A percentile compares a stretch with the other conserved stretches of the same genome.
phyloP scores from a whole-genome alignment of 2,797 vertebrate species.

The Poeciliopsis paucimaculata region DNA sequence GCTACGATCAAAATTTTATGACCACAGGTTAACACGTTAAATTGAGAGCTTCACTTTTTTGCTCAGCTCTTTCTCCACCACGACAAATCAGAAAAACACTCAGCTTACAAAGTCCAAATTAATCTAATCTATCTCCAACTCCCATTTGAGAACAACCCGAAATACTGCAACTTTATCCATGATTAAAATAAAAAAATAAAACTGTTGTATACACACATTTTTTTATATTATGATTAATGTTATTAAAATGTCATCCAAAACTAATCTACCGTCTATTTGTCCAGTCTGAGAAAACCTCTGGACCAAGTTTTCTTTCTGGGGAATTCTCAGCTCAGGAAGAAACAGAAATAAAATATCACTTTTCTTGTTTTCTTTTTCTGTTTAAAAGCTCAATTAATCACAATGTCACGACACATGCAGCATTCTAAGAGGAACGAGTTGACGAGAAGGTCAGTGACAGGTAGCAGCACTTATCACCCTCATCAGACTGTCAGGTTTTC shows the following conservation, averaged over 20 bases:
- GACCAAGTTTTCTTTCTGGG: slow-evolving; percentile 81
- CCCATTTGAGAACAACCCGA: background rate
- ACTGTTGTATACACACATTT: slow-evolving; percentile 75
- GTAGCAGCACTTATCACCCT: slow-evolving; percentile 49
- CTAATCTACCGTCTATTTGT: slow-evolving; percentile 85
- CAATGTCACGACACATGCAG: background rate
- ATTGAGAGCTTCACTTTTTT: background rate
- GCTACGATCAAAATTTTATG: background rate
- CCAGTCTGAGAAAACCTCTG: slow-evolving; percentile 73
- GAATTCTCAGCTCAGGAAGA: slow-evolving; percentile 72
- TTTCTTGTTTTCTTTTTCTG: slow-evolving; percentile 45
- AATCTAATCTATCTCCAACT: background rate
- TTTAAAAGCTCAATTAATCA: slow-evolving; percentile 18
- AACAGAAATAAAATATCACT: slow-evolving; percentile 68
- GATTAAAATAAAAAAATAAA: slow-evolving; percentile 44
- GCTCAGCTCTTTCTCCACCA: background rate
- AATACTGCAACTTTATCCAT: background rate
- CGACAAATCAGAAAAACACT: background rate
- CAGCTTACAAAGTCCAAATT: background rate
- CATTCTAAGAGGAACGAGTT: slow-evolving; percentile 5
- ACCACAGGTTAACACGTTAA: background rate
- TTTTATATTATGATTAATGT: slow-evolving; percentile 38
- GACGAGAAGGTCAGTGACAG: slow-evolving; percentile 60
- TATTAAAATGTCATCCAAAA: slow-evolving; percentile 81
- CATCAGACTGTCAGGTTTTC: slow-evolving; percentile 33